These are phyloP conservation scores for Athene cunicularia DNA, from an alignment of 2,113 vertebrate genomes.

Conservation along the genomic window DNA sequence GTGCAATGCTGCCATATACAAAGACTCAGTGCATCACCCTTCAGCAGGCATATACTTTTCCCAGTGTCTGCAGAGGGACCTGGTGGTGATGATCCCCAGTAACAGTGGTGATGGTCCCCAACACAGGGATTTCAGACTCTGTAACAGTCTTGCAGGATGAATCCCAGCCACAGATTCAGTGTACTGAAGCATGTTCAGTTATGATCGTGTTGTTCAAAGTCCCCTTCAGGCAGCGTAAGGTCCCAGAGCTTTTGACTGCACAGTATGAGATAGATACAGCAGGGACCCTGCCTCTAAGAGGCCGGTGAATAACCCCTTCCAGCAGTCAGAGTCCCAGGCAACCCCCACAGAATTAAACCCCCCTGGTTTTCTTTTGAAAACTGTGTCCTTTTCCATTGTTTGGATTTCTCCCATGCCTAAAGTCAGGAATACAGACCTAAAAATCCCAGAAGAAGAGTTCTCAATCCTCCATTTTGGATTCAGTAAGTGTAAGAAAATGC, in stretches of 20 bases:
- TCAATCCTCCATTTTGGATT: fast-evolving
- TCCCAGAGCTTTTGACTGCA: neutral
- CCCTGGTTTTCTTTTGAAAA: neutral
- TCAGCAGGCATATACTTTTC: neutral
- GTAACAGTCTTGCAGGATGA: neutral
- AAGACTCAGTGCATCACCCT: neutral
- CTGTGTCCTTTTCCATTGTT: neutral
- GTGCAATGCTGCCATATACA: neutral
- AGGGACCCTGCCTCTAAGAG: neutral
- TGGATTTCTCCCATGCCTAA: neutral
- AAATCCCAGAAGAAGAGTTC: neutral
- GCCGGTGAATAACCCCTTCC: neutral
- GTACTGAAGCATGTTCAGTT: neutral
- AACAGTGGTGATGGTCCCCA: neutral
- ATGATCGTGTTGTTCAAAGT: neutral
- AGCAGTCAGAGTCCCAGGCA: neutral
- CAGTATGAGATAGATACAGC: neutral
- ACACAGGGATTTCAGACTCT: neutral
- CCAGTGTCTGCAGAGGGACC: neutral
- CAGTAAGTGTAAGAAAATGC: neutral
- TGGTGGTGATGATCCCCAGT: neutral
- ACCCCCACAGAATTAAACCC: neutral
- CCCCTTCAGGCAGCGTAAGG: neutral
- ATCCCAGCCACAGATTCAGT: neutral
- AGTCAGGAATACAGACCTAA: neutral